Conservation (phyloP, 2,888 invertebrate genomes). For the Limenitis arthemis region DNA sequence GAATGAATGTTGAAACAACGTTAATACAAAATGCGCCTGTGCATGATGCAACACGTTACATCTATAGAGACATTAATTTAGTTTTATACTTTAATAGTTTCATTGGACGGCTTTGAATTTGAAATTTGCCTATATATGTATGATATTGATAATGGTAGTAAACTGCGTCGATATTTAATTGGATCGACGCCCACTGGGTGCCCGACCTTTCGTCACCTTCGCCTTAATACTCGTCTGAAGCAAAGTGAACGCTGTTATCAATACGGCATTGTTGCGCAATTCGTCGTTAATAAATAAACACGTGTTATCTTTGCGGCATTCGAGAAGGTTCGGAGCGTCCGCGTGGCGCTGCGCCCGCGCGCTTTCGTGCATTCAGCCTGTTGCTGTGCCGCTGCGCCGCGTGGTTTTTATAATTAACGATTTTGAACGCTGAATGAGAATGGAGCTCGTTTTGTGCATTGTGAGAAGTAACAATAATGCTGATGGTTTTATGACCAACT, state of each 20-base stretch:
- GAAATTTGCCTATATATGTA: neutral
- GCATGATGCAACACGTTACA: too few species aligned
- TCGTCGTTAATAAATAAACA: constrained; percentile 46
- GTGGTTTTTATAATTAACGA: too few species aligned
- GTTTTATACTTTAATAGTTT: too few species aligned
- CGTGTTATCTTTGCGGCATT: constrained; percentile 52
- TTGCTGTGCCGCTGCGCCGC: neutral
- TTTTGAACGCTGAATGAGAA: too few species aligned
- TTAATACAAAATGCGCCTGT: too few species aligned
- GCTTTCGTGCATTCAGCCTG: constrained; percentile 8
- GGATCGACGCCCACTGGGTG: constrained; percentile 6
- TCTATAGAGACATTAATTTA: too few species aligned
- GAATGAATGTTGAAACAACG: too few species aligned
- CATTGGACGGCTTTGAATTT: neutral
- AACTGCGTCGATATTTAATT: constrained; percentile 7
- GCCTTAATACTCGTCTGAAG: constrained; percentile 13
- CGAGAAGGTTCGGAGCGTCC: constrained; percentile 55
- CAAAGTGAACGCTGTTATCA: constrained; percentile 27
- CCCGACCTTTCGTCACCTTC: constrained; percentile 22
- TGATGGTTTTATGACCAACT: too few species aligned
- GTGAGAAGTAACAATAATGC: too few species aligned
- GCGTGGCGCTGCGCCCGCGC: constrained; percentile 46
- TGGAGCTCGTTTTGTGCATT: too few species aligned
- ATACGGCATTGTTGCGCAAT: constrained; percentile 47
- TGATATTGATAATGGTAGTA: neutral